Percentiles rank a stretch among this genome's conserved stretches.
Evolutionary conservation across 2,113 vertebrate species (phyloP).

Genomic region (Xiphophorus maculatus): DNA sequence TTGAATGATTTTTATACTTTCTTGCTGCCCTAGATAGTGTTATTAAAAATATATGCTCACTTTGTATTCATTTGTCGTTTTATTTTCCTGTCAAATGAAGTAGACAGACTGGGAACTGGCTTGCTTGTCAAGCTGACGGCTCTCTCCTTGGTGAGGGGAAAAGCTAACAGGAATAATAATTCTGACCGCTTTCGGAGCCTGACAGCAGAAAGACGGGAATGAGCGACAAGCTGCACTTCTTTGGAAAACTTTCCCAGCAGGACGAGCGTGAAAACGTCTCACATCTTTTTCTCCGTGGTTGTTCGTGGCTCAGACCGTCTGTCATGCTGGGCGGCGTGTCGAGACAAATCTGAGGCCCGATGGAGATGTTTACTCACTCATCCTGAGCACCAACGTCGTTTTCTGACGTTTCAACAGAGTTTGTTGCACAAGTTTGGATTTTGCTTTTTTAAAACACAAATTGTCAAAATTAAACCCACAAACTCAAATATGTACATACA

Average conservation of each 20-base stretch:
- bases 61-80: not conserved
- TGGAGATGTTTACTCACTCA: not conserved
- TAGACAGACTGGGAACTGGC: slow-evolving; percentile 2
- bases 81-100: not conserved
- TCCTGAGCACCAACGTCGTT: not conserved
- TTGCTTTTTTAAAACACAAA: not conserved
- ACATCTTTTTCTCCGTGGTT: not conserved
- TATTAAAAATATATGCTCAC: not conserved
- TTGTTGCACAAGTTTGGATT: not conserved
- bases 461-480: not conserved
- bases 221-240: not conserved
- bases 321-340: not conserved
- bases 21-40: not conserved
- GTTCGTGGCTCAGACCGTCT: not conserved
- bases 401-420: no score
- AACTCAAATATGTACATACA: no score
- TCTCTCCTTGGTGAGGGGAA: slow-evolving; percentile 3
- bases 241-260: slow-evolving; percentile 8
- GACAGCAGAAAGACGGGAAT: slow-evolving; percentile 16
- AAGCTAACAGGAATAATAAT: slow-evolving; percentile 18
- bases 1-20: not conserved
- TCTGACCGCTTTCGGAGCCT: slow-evolving; percentile 7
- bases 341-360: not conserved
- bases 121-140: slow-evolving; percentile 28
- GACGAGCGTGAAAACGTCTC: not conserved